Evolutionary conservation across 2,888 invertebrate species (phyloP), one percentile per base, ranked within the genome.

Genomic region (Heteromyza rotundicornis): DNA sequence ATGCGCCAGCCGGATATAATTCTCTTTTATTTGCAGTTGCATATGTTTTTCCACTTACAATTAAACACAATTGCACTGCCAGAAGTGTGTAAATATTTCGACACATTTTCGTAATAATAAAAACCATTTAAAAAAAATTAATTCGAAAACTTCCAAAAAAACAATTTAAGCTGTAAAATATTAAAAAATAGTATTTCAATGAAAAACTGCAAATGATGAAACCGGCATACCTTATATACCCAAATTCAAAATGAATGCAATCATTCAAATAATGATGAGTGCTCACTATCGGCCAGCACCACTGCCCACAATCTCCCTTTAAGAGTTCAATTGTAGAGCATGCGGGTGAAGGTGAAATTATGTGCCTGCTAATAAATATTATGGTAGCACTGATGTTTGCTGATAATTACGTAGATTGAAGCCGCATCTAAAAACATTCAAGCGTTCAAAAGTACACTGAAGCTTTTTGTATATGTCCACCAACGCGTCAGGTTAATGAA

Each of bases 341-440:
- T n/a, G 40, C 40, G 40, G 40, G 40, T 40, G 40, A 40, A 40
- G 40, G 40, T 40, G 40, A 40, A 40, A 40, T 40, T 27, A 27
- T 27, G 10, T 27, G 5, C 27, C 5, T 27, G 27, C 27, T 27
- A n/a, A n/a, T n/a, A n/a, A n/a, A n/a, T n/a, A n/a, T n/a, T n/a
- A n/a, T n/a, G n/a, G n/a, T n/a, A n/a, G n/a, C n/a, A n/a, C n/a
- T n/a, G n/a, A n/a, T n/a, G n/a, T n/a, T n/a, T n/a, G n/a, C n/a
- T n/a, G n/a, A n/a, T n/a, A n/a, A n/a, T n/a, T n/a, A n/a, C n/a
- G n/a, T n/a, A n/a, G n/a, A n/a, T n/a, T n/a, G n/a, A n/a, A n/a
- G n/a, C n/a, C n/a, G n/a, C n/a, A n/a, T n/a, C n/a, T n/a, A n/a
- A n/a, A n/a, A n/a, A n/a, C n/a, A n/a, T n/a, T n/a, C n/a, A n/a